Base-by-base conservation (phyloP, 2,888 invertebrate species). In the Eumerus sabulonum region DNA sequence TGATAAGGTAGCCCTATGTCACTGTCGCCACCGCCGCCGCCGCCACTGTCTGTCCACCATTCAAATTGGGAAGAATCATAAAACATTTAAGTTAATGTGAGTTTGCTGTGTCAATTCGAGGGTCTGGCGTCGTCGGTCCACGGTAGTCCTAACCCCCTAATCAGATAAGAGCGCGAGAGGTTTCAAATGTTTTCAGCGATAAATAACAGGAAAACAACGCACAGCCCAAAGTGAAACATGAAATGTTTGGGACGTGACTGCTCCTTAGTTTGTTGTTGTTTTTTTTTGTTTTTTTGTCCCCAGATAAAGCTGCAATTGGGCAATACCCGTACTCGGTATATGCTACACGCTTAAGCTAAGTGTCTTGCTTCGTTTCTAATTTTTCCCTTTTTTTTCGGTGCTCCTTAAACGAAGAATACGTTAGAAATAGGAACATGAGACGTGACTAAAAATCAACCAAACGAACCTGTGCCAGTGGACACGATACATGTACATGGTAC, bases 211-310 rank as follows among this genome's bases (percentile, higher is more conserved):
- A 57, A 16, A 40, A 19, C 47, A 18, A 57, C 14, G 51, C 19
- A 27, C 27, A 63, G 44, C 3, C n/a, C 14, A 66, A 57, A 63
- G 53, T 64, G 35, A 71, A 66, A 47, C 45, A 62, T 42, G 50
- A 62, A 62, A 77, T 77, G 66, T 67, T 67, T 17, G 57, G 47
- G 56, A 77, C 77, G 77, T 77, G 72, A 77, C 72, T 40, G 40
- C n/a, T 48, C 27, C 42, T 4, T 14, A 35, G 48, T 57, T 19
- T 17, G 27, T 38, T 11, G n/a, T 36, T 12, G 51, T 19, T 38
- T 19, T 62, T 57, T 9, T 50, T 38, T 19, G 56, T 57, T 9
- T 50, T 48, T 72, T 17, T 57, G 57, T 60, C 60, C 47, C 18
- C 14, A 66, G 72, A 72, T 62, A 57, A 72, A 57, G 66, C 72